Conservation (phyloP, 2,888 invertebrate genomes). For the Tridacna crocea region DNA sequence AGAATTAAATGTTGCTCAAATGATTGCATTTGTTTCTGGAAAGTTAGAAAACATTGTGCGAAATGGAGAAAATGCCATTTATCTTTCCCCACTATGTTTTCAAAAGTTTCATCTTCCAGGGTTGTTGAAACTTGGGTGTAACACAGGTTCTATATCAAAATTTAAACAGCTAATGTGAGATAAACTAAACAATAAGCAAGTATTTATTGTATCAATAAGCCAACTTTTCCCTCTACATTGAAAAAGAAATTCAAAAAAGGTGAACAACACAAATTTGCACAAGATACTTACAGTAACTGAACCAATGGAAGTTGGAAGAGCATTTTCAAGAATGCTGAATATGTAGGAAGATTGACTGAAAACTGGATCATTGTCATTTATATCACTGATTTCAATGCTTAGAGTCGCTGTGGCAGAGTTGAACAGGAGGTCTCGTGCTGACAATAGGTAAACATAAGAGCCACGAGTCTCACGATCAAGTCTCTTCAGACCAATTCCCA, state of each 20-base stretch:
- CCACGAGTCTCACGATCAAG: slow-evolving; percentile 93
- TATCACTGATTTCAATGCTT: slow-evolving; percentile 66
- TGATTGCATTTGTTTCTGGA: background rate
- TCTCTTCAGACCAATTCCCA: slow-evolving; percentile 82
- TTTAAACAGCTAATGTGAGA: too few species aligned
- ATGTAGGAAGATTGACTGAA: slow-evolving; percentile 61
- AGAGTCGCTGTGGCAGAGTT: slow-evolving; percentile 65
- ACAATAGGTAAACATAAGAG: slow-evolving; percentile 85
- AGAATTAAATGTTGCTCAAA: too few species aligned
- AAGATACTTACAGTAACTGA: slow-evolving; percentile 62
- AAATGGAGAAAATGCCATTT: background rate
- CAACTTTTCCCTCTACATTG: too few species aligned
- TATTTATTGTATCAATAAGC: too few species aligned
- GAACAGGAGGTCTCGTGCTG: slow-evolving; percentile 47
- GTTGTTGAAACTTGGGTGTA: background rate
- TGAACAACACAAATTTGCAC: too few species aligned
- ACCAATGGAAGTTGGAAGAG: slow-evolving; percentile 54
- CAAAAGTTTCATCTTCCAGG: background rate
- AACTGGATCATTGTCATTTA: slow-evolving; percentile 73
- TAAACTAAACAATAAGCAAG: too few species aligned
- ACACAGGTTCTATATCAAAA: too few species aligned
- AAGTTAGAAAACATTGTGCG: background rate
- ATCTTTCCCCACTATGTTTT: background rate
- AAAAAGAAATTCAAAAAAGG: too few species aligned
- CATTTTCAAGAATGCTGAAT: slow-evolving; percentile 66